Evolutionary conservation across 2,113 vertebrate species (phyloP), one percentile per base, ranked within the genome.

Genomic region (Mustela nigripes): DNA sequence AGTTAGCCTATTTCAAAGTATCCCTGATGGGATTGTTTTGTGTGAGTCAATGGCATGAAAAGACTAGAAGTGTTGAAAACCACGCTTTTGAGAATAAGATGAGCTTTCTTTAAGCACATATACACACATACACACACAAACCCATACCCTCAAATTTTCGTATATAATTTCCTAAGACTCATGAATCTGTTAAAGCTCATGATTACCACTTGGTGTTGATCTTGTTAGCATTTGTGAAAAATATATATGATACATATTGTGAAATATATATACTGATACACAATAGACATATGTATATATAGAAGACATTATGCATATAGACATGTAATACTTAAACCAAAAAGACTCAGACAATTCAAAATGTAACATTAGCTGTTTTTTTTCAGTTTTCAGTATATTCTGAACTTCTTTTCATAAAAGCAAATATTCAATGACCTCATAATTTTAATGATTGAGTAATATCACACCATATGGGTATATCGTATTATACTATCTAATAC

Each of bases 271-370:
- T 18, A 79, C 14, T 79, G 15, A 78, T 18, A 33, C 7, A 50
- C 28, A 19, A 50, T 79, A 50, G 45, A 50, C 31, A 31, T 95
- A 53, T 33, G 5, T 74, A 67, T 69, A 16, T 69, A 69, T 63
- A 63, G 62, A 96, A 83, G 26, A 39, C 16, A 56, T 56, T 60
- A n/a, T 78, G 7, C 83, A 31, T 69, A 63, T 74, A 95, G 79
- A 81, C 26, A 74, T 65, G 28, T 33, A 63, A 65, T 67, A 80
- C 12, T 87, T 79, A 50, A 42, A 45, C 48, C 84, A 69, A 92
- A 92, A 95, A 84, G 33, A 18, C 26, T 83, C 15, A 80, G 82
- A 39, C 21, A 85, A 69, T 83, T 95, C 24, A 86, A 60, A 96
- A 53, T 63, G 24, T 81, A 58, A 69, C 5, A 74, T 53, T 71